Conservation (phyloP, 2,888 invertebrate species). For the Xiphydria camelus region DNA sequence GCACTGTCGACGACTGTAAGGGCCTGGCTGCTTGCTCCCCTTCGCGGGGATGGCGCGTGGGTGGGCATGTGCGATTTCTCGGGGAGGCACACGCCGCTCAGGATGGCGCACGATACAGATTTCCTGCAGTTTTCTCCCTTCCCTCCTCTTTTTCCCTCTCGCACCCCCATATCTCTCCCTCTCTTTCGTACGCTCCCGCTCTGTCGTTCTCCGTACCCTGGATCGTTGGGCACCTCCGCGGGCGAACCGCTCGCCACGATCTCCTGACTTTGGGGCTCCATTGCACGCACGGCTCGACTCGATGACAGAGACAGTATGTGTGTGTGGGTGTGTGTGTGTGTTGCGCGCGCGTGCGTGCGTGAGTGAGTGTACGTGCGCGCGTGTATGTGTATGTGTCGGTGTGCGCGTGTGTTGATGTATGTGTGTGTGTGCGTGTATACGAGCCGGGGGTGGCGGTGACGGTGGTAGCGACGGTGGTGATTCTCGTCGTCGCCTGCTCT, state of each 20-base stretch:
- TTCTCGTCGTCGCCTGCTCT: not conserved
- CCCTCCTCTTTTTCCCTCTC: conserved; percentile 6
- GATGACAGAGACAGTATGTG: not conserved
- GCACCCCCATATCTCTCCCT: conserved; percentile 9
- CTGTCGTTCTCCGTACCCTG: conserved; percentile 70
- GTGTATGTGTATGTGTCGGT: conserved; percentile 8
- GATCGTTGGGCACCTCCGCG: conserved; percentile 92
- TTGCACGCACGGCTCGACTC: conserved; percentile 44
- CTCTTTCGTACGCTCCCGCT: conserved; percentile 10
- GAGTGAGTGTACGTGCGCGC: not conserved
- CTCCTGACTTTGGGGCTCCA: conserved; percentile 81
- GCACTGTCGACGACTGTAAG: too few species aligned
- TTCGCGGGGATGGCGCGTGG: too few species aligned
- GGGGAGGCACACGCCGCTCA: too few species aligned
- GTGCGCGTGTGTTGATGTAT: not conserved
- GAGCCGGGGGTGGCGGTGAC: not conserved
- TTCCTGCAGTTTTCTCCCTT: not conserved
- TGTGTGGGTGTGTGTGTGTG: not conserved
- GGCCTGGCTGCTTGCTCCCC: too few species aligned
- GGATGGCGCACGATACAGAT: too few species aligned
- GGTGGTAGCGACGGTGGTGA: conserved; percentile 1
- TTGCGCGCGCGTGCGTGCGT: conserved; percentile 14
- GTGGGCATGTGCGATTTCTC: too few species aligned
- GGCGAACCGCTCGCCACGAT: conserved; percentile 77
- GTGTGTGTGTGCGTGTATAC: conserved; percentile 10